Evolutionary conservation across 2,113 vertebrate species (phyloP), one percentile per base, ranked within the genome.

Genomic region (Alligator mississippiensis): DNA sequence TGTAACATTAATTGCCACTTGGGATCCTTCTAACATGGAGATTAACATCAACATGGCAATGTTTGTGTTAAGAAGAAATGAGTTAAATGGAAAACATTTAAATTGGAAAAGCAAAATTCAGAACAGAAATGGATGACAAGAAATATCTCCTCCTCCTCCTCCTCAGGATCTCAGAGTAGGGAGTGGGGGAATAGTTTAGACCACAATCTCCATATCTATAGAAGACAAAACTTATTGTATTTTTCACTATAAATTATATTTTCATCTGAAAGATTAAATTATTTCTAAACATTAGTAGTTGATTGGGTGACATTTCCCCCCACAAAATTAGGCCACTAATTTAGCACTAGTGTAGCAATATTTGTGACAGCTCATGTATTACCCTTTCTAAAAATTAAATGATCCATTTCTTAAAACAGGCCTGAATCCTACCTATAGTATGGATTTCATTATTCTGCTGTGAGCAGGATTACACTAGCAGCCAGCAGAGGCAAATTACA

Each of bases 21-120:
- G 28, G 11, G 10, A 24, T 21, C 11, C n/a, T 84, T 92, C 89
- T 92, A 55, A 88, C 59, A 91, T 61, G 88, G 85, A 89, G 82
- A 60, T 38, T 83, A 34, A 63, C 87, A 83, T 34, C 57, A 84
- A 72, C 64, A 72, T 60, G 59, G 63, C 30, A 84, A 76, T 77
- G 82, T 62, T 82, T 96, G 38, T 28, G 28, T 22, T 84, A 85
- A 77, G 77, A 66, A 77, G 66, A 63, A 77, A 77, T 60, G 38
- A 61, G 47, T 59, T 84, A 54, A 66, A 74, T 19, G 59, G 27
- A 84, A n/a, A n/a, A n/a, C n/a, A n/a, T n/a, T n/a, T n/a, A n/a
- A n/a, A n/a, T n/a, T 19, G 59, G 27, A 84, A 34, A 85, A 78
- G 7, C 27, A 82, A 75, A 75, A 92, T 72, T 77, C 72, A 83